Evolutionary conservation across 2,888 invertebrate genomes (phyloP).

Genomic region (Embidobia sp.): DNA sequence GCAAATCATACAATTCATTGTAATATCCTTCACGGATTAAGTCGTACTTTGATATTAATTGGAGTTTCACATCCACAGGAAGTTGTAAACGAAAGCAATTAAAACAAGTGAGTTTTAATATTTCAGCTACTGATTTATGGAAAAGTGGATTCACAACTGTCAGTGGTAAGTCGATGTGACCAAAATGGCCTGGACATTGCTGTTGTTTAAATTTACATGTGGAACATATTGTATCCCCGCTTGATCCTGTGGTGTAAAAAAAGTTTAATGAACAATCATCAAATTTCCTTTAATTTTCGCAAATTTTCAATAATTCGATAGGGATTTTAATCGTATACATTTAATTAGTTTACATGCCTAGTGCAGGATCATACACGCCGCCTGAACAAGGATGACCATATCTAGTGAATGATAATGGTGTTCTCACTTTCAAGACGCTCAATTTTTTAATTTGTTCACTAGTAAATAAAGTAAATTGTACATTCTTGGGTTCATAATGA

Average conservation of each 20-base stretch:
- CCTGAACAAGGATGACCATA: conserved; percentile 91
- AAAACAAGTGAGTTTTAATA: conserved; percentile 88
- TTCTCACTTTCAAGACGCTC: conserved; percentile 91
- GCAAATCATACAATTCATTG: conserved; percentile 87
- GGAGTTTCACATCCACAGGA: conserved; percentile 83
- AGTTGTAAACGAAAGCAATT: conserved; percentile 88
- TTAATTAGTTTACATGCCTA: conserved; percentile 84
- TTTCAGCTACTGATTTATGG: conserved; percentile 86
- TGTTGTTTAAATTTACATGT: conserved; percentile 88
- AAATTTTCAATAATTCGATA: conserved; percentile 44
- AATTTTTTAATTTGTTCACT: conserved; percentile 89
- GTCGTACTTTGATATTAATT: conserved; percentile 87
- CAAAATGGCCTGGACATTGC: conserved; percentile 95
- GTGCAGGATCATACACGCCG: conserved; percentile 94
- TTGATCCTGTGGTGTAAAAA: conserved; percentile 82
- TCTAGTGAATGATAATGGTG: conserved; percentile 89
- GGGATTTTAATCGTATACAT: too few species aligned
- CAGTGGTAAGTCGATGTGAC: conserved; percentile 94
- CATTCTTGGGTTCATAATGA: conserved; percentile 73
- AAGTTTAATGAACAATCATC: too few species aligned
- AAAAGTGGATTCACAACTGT: conserved; percentile 96
- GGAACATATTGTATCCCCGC: conserved; percentile 87
- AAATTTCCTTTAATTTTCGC: background rate
- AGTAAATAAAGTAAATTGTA: conserved; percentile 87
- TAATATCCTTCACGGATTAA: conserved; percentile 87